phyloP scores from a whole-genome alignment of 2,888 invertebrate species.

The Drosophila hamatofila region DNA sequence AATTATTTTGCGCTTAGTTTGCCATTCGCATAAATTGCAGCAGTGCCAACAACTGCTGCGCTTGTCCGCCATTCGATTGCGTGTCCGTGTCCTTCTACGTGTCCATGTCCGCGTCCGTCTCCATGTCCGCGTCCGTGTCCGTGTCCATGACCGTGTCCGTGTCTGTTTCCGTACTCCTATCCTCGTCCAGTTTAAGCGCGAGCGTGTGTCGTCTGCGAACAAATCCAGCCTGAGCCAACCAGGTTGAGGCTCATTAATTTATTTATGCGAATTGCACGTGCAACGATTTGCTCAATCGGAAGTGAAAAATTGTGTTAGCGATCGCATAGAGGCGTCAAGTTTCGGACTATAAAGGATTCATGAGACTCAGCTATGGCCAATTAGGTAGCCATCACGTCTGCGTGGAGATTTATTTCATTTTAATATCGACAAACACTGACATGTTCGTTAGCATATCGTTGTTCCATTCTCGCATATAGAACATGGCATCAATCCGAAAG shows the following conservation, averaged over 20 bases:
- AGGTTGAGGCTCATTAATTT: slow-evolving; percentile 77
- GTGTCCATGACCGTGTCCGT: slow-evolving; percentile 15
- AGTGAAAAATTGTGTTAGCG: slow-evolving; percentile 77
- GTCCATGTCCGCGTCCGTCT: slow-evolving; percentile 24
- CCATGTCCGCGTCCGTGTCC: slow-evolving; percentile 15
- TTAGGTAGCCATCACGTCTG: slow-evolving; percentile 16
- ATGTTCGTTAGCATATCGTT: slow-evolving; percentile 29
- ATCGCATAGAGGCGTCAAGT: slow-evolving; percentile 37
- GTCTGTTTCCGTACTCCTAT: slow-evolving; percentile 21
- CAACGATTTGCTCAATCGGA: slow-evolving; percentile 73
- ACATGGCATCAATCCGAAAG: slow-evolving; percentile 26
- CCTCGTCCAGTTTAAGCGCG: slow-evolving; percentile 17
- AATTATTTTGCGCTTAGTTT: slow-evolving; percentile 81
- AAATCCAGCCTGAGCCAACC: slow-evolving; percentile 42
- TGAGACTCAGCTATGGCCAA: slow-evolving; percentile 49
- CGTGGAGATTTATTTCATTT: slow-evolving; percentile 25
- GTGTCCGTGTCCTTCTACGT: slow-evolving; percentile 44
- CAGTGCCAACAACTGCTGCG: slow-evolving; percentile 39
- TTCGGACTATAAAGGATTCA: slow-evolving; percentile 63
- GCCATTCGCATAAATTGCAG: slow-evolving; percentile 77
- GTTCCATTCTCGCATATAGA: slow-evolving; percentile 31
- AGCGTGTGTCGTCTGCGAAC: slow-evolving; percentile 48
- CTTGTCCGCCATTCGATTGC: slow-evolving; percentile 51
- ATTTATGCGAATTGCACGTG: slow-evolving; percentile 82
- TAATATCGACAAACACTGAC: slow-evolving; percentile 29